Base-by-base conservation (phyloP, 2,113 vertebrate genomes). In the Sigmodon hispidus region DNA sequence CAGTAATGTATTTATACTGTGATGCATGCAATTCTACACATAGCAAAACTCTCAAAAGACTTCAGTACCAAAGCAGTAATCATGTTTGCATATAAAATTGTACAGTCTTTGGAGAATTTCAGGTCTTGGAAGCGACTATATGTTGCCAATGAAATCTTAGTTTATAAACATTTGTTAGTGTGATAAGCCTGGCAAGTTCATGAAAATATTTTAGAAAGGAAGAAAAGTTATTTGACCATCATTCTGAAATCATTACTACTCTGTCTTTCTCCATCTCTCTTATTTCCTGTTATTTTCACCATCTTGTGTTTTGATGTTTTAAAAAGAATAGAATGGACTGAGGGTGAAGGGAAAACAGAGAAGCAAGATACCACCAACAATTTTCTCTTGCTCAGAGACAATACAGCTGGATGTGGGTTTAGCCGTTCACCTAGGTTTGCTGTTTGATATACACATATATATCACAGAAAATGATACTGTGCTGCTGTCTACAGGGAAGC, bases 371-470 rank as follows among this genome's bases (percentile, higher is more conserved):
- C 84, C 52, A 5, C 10, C 55, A 90, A 15, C 3, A 11, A 29
- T 83, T 87, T 90, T 93, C 75, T 80, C 43, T 88, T 73, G 50
- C 85, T 94, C 21, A 75, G 85, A 94, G 73, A 57, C 55, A 75
- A 57, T 57, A 91, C 34, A 86, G 45, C 34, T n/a, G 77, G 65
- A 85, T 75, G 92, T 94, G n/a, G 22, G 76, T 94, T 88, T 94
- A 59, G 34, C 36, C 59, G 16, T 76, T 67, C 19, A 59, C 70
- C 19, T 55, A 8, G 87, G 86, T 40, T 85, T 77, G 73, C 52
- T 75, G 8, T 84, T 69, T 85, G n/a, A n/a, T n/a, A n/a, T n/a
- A n/a, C n/a, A n/a, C n/a, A n/a, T 90, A 80, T 72, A 81, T 86
- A 91, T 94, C 72, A 87, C 36, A 89, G 67, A 15, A 63, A 4